Percentiles rank a stretch among this genome's conserved stretches.
phyloP scores from a whole-genome alignment of 2,888 invertebrate genomes.

The Scaptomyza flava region DNA sequence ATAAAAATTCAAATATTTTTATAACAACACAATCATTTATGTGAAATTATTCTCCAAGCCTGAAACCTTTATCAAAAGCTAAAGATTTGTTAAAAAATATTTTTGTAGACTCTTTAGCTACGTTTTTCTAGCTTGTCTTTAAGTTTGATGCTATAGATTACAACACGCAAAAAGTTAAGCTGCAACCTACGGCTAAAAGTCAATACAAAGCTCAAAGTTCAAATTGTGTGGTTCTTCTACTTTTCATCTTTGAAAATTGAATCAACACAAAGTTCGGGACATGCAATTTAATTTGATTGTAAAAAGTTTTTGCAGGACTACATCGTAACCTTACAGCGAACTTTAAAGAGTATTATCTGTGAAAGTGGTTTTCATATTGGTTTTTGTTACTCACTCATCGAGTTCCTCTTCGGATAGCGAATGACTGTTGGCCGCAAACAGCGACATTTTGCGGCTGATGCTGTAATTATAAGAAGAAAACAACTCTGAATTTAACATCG shows the following conservation, averaged over 20 bases:
- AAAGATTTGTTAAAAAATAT: too few relatives aligned
- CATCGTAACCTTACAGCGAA: background rate
- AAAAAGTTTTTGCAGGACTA: background rate
- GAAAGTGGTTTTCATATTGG: background rate
- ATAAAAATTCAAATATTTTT: too few relatives aligned
- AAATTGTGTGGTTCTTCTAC: conserved; percentile 24
- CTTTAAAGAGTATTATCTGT: background rate
- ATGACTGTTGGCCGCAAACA: conserved; percentile 78
- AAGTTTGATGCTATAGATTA: conserved; percentile 1
- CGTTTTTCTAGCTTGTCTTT: background rate
- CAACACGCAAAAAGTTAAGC: conserved; percentile 2
- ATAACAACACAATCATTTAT: too few relatives aligned
- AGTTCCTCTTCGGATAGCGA: conserved; percentile 89
- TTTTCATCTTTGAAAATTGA: conserved; percentile 19
- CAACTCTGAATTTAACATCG: background rate
- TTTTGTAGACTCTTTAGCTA: background rate
- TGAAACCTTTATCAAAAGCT: too few relatives aligned
- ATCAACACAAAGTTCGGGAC: conserved; percentile 42
- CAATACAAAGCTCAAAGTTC: conserved; percentile 55
- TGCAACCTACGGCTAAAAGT: background rate
- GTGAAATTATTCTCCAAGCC: too few relatives aligned
- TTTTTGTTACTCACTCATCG: conserved; percentile 88
- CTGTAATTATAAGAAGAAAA: conserved; percentile 46
- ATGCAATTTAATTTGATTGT: conserved; percentile 38
- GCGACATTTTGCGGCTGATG: conserved; percentile 72